Evolutionary conservation across 2,113 vertebrate genomes (phyloP).

Genomic region (Uria aalge): DNA sequence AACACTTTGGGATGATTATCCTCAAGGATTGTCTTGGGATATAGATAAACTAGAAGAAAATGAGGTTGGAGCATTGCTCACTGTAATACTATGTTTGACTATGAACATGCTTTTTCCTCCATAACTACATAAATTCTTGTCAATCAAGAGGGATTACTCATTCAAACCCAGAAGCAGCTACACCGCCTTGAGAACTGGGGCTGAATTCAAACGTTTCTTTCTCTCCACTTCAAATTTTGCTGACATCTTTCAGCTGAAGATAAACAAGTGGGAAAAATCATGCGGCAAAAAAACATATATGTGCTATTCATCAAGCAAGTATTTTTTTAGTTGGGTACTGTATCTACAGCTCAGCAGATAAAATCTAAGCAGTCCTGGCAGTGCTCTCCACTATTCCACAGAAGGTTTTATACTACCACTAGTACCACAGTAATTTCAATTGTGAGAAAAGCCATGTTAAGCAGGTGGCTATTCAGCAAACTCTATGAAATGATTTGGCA

Average conservation of each 20-base stretch:
- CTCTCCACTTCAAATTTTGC: neutral
- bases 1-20: neutral
- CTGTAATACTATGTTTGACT: neutral
- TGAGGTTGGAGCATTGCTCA: neutral
- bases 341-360: neutral
- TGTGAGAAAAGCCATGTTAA: neutral
- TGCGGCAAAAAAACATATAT: neutral
- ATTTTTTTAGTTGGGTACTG: neutral
- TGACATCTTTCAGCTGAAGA: neutral
- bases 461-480: neutral
- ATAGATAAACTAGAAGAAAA: neutral
- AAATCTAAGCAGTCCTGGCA: neutral
- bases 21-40: neutral
- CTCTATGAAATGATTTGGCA: neutral
- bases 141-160: neutral
- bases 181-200: neutral
- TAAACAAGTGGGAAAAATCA: neutral
- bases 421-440: neutral
- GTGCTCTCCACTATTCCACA: neutral
- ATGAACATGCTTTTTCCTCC: neutral
- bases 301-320: neutral
- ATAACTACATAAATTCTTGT: neutral
- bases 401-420: neutral
- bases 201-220: neutral
- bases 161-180: neutral